Evolutionary conservation across 2,888 invertebrate genomes (phyloP), one percentile per base, ranked within the genome.

Genomic region (Diloba caeruleocephala): DNA sequence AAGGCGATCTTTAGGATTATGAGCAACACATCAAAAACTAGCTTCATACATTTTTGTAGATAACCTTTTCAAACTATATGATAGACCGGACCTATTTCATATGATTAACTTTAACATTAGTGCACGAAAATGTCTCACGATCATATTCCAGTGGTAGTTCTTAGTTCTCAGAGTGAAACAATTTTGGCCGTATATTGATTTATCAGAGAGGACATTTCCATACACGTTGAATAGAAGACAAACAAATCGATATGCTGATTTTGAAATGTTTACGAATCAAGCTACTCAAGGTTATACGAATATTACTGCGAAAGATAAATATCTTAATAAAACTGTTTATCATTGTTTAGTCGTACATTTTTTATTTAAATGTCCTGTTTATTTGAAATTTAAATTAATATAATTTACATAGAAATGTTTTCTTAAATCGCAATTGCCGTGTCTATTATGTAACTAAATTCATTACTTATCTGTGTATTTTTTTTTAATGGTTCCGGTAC

Each of bases 241-340:
- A 9, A 42, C 36, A 44, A 26, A 34, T 25, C 5, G 2, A 10
- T 29, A 32, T 43, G 19, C 14, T 42, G 37, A 36, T 36, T 34
- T 41, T 36, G 31, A 43, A 39, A 53, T 26, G 29, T 48, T 64
- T 33, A 26, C 28, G 14, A 44, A 48, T 44, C 33, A 8, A 39
- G 14, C 25, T 15, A 43, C 1, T 44, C 53, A 64, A 64, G 62
- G 59, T 64, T 17, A 64, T 28, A 37, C 6, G 7, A 32, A 36
- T 33, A 37, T 43, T 53, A 33, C 32, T 14, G 34, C 19, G 15
- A 52, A 41, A 48, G 17, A 33, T 48, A 56, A n/a, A n/a, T n/a
- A 46, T 43, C 38, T 29, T n/a, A n/a, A n/a, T n/a, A 26, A 44
- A 29, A 39, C 10, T 32, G 34, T 46, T 58, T 44, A 41, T 64